A percentile compares a stretch with the other conserved stretches of the same genome.
Conservation (phyloP, 2,113 vertebrate genomes). For the Sturnus vulgaris region DNA sequence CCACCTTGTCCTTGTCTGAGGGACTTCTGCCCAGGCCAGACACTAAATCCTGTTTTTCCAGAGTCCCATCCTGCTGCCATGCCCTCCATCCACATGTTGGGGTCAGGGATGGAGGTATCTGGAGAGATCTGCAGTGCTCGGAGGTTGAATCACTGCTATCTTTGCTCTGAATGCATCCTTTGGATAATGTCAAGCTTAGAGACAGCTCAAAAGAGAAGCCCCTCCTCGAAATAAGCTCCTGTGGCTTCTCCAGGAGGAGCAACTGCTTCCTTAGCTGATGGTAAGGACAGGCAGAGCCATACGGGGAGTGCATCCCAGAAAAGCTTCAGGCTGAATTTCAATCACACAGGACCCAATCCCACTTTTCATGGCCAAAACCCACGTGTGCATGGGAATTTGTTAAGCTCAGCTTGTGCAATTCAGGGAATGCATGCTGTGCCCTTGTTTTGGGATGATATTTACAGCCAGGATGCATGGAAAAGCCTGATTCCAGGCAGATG, state of each 20-base stretch:
- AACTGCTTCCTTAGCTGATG: background rate
- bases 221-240: background rate
- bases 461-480: background rate
- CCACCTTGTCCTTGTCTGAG: background rate
- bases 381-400: accelerated
- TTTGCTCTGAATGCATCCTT: background rate
- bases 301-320: background rate
- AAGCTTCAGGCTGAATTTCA: background rate
- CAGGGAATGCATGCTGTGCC: background rate
- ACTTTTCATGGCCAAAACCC: background rate
- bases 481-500: background rate
- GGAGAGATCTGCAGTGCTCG: background rate
- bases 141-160: background rate
- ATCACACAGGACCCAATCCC: background rate
- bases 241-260: background rate
- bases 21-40: background rate
- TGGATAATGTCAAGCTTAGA: background rate
- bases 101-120: background rate
- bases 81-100: accelerated
- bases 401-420: background rate
- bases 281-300: background rate
- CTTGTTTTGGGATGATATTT: background rate
- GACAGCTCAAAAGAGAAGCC: background rate
- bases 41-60: accelerated
- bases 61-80: background rate